A percentile compares a stretch with the other conserved stretches of the same genome.
Evolutionary conservation across 2,113 vertebrate genomes (phyloP).

Genomic region (Anolis carolinensis): DNA sequence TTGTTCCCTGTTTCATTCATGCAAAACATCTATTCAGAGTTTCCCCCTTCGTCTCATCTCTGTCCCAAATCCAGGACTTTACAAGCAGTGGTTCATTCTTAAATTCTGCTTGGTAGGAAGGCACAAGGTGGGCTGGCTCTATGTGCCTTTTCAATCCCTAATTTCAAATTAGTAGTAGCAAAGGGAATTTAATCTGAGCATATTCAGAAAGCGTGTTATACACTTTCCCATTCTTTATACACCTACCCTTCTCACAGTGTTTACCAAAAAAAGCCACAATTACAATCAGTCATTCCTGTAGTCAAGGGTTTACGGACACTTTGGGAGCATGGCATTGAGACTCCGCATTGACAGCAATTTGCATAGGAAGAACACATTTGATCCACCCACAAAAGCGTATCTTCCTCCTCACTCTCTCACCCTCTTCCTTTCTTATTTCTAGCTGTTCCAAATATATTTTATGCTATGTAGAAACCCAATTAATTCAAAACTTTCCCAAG

Average conservation of each 20-base stretch:
- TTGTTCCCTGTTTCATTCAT: background rate
- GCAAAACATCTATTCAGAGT: background rate
- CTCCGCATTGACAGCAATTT: background rate
- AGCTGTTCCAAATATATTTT: background rate
- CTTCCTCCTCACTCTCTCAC: background rate
- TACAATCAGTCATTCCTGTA: background rate
- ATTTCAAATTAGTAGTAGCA: background rate
- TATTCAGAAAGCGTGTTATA: background rate
- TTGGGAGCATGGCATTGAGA: background rate
- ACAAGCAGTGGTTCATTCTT: background rate
- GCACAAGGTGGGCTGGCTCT: no score
- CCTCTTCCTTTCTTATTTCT: background rate
- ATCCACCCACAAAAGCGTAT: background rate
- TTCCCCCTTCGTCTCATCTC: background rate
- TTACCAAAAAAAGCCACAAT: background rate
- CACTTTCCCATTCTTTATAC: background rate
- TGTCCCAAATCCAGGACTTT: background rate
- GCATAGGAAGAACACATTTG: background rate
- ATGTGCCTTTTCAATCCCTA: background rate
- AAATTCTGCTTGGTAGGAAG: background rate
- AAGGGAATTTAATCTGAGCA: background rate
- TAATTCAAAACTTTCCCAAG: background rate
- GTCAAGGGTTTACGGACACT: slow-evolving; percentile 21
- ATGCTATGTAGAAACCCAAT: background rate
- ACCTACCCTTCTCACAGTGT: background rate